Conservation (phyloP, 2,888 invertebrate species). For the Schrankia costaestrigalis region DNA sequence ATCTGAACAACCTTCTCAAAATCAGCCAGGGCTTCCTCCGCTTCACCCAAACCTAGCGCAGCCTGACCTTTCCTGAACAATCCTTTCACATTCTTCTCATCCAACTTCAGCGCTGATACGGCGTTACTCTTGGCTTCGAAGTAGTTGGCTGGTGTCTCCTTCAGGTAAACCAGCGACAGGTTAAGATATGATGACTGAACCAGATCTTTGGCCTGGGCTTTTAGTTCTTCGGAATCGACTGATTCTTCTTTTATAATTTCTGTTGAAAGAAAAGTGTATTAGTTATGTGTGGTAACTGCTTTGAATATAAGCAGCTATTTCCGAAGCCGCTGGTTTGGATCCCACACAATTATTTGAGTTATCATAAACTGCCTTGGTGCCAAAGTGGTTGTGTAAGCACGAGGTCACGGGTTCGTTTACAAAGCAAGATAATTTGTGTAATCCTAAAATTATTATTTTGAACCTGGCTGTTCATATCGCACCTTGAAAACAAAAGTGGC, state of each 20-base stretch:
- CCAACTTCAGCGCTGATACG: conserved; percentile 87
- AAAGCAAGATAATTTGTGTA: no score
- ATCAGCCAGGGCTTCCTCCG: conserved; percentile 87
- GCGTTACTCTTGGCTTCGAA: conserved; percentile 88
- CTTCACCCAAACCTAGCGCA: conserved; percentile 86
- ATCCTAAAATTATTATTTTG: no score
- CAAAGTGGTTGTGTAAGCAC: no score
- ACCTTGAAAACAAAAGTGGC: no score
- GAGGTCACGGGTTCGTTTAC: no score
- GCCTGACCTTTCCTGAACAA: conserved; percentile 94
- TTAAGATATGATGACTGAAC: conserved; percentile 88
- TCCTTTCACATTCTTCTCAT: conserved; percentile 91
- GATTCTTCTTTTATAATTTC: conserved; percentile 49
- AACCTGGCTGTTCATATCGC: no score
- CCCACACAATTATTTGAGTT: no score
- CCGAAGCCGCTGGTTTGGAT: no score
- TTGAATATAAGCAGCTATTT: no score
- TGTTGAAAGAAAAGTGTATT: conserved; percentile 20
- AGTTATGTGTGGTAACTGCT: no score
- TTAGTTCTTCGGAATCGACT: conserved; percentile 46
- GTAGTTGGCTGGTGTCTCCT: conserved; percentile 83
- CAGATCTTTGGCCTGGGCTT: conserved; percentile 62
- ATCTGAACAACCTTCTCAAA: conserved; percentile 87
- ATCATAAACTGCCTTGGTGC: no score
- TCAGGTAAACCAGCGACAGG: conserved; percentile 89